phyloP scores from a whole-genome alignment of 2,888 invertebrate species.

The Cephus pygmeus region DNA sequence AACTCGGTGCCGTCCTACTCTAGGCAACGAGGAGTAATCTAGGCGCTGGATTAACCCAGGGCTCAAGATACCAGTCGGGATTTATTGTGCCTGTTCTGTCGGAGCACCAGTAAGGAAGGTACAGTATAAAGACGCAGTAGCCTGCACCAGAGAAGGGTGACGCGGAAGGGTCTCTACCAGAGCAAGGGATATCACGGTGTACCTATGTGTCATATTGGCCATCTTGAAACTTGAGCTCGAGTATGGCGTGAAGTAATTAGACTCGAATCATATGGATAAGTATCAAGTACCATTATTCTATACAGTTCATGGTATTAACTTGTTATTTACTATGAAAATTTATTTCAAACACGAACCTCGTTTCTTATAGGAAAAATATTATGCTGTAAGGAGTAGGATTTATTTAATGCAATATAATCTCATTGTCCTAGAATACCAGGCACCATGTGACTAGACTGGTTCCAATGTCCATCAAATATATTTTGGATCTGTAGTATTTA shows the following conservation, averaged over 20 bases:
- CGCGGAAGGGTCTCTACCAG: neutral
- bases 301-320: neutral
- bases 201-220: neutral
- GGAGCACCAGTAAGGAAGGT: neutral
- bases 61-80: constrained; percentile 61
- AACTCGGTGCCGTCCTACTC: constrained; percentile 37
- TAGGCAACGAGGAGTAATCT: constrained; percentile 62
- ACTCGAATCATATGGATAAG: neutral
- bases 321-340: neutral
- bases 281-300: neutral
- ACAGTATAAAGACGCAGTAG: neutral
- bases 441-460: neutral
- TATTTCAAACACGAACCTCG: neutral
- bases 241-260: neutral
- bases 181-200: neutral
- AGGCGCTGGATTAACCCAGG: constrained; percentile 59
- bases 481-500: neutral
- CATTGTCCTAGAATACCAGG: neutral
- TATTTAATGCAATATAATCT: neutral
- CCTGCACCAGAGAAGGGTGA: neutral
- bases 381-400: neutral
- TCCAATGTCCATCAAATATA: neutral
- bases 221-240: neutral
- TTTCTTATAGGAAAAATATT: neutral
- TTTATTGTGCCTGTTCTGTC: constrained; percentile 39